These are phyloP conservation scores for Entomyzon cyanotis DNA, from an alignment of 2,113 vertebrate species.

Conservation along the genomic window DNA sequence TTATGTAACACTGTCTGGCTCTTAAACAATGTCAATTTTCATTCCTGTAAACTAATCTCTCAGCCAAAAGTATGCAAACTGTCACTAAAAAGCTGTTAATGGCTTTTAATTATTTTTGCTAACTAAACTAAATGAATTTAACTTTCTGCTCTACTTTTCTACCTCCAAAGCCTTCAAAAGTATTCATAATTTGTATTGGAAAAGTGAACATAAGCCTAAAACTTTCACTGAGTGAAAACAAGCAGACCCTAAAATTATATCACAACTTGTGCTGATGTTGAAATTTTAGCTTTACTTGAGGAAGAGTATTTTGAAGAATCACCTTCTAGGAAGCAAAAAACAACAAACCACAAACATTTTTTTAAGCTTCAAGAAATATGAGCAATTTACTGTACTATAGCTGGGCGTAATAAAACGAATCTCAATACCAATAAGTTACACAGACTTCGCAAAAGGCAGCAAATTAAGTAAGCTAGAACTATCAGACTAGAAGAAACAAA, in stretches of 20 bases:
- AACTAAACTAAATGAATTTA: background rate
- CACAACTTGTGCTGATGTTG: background rate
- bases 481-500: background rate
- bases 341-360: background rate
- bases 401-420: background rate
- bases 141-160: background rate
- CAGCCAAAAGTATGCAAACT: background rate
- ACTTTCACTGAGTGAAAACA: background rate
- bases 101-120: background rate
- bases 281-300: background rate
- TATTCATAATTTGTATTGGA: background rate
- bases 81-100: background rate
- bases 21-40: conserved; percentile 41
- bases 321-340: background rate
- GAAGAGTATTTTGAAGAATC: background rate
- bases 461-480: background rate
- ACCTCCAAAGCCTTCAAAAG: background rate
- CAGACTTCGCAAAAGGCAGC: background rate
- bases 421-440: background rate
- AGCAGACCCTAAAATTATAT: background rate
- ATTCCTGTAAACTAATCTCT: conserved; percentile 17
- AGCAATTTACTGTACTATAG: background rate
- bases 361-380: background rate
- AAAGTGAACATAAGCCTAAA: background rate
- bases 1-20: conserved; percentile 35